Base-by-base conservation (phyloP, 2,113 vertebrate genomes). In the Electrona antarctica region DNA sequence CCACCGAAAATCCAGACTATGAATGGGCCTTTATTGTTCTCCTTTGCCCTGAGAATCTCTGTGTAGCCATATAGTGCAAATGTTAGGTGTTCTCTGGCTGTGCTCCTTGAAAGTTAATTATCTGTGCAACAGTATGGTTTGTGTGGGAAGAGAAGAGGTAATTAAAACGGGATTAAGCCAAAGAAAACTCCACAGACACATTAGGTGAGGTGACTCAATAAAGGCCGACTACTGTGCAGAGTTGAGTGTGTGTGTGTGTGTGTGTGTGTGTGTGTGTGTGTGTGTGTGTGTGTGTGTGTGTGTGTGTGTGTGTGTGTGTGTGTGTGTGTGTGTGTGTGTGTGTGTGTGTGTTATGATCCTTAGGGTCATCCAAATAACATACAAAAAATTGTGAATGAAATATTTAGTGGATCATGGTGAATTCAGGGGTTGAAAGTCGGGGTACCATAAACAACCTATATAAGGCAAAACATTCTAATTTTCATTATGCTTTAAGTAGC, bases 81-180 rank as follows among this genome's bases (percentile, higher is more conserved):
- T 48, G 62, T 59, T 73, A 78, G 85, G 79, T 79, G 86, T 74
- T 65, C 8, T 62, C 74, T 69, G 58, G 14, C 82, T 77, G 33
- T 73, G 71, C 82, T 80, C 54, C 80, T 74, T 62, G 33, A 69
- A 77, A 82, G 77, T 79, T 90, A 90, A 93, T 90, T 87, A 86
- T 71, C 86, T 89, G 73, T 84, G 78, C 55, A 76, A 56, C 61
- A 74, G 70, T 67, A 33, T 33, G 65, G 54, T 55, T 81, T 80
- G 82, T 67, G 80, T 77, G 81, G 79, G 74, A 21, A 21, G 21
- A 21, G 21, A 21, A 45, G 79, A 85, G 74, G 77, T 84, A 90
- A 92, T 91, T 92, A 92, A 91, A 90, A 85, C 62, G 64, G 82
- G 79, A 90, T 91, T 90, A 89, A 41, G 84, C 84, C 66, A 85